Percentiles rank a stretch among this genome's conserved stretches.
Evolutionary conservation across 2,888 invertebrate species (phyloP).

Genomic region (Eulithis prunata): DNA sequence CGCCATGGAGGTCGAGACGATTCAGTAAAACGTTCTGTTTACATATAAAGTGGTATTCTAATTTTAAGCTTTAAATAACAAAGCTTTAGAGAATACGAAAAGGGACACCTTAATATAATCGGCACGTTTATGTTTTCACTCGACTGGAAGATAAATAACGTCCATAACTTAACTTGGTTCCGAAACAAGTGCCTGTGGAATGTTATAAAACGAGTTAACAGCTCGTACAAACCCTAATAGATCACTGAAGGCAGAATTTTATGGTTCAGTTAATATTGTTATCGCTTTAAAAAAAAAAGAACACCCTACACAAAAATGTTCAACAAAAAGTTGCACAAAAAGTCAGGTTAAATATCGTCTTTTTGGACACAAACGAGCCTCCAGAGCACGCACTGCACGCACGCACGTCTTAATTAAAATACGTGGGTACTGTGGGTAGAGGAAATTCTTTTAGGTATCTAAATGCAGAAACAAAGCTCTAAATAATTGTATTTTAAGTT

Average conservation of each 20-base stretch:
- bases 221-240: constrained; percentile 22
- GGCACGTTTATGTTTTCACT: constrained; percentile 1
- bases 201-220: constrained; percentile 34
- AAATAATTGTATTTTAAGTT: constrained; percentile 31
- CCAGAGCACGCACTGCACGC: background rate
- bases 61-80: constrained; percentile 30
- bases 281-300: constrained; percentile 7
- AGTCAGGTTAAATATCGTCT: constrained; percentile 20
- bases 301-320: constrained; percentile 33
- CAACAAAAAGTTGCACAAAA: constrained; percentile 28
- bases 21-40: constrained; percentile 46
- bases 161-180: constrained; percentile 20
- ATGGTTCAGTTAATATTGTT: background rate
- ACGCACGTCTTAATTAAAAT: constrained; percentile 20
- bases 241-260: constrained; percentile 14
- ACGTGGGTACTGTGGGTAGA: constrained; percentile 12
- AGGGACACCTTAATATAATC: constrained; percentile 12
- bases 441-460: constrained; percentile 23
- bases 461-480: constrained; percentile 26
- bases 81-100: constrained; percentile 11
- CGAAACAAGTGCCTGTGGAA: constrained; percentile 34
- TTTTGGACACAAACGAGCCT: constrained; percentile 25
- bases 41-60: constrained; percentile 41
- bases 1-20: constrained; percentile 60
- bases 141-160: constrained; percentile 22